These are phyloP conservation scores for Falco cherrug DNA, from an alignment of 2,797 vertebrate genomes.

Conservation along the genomic window DNA sequence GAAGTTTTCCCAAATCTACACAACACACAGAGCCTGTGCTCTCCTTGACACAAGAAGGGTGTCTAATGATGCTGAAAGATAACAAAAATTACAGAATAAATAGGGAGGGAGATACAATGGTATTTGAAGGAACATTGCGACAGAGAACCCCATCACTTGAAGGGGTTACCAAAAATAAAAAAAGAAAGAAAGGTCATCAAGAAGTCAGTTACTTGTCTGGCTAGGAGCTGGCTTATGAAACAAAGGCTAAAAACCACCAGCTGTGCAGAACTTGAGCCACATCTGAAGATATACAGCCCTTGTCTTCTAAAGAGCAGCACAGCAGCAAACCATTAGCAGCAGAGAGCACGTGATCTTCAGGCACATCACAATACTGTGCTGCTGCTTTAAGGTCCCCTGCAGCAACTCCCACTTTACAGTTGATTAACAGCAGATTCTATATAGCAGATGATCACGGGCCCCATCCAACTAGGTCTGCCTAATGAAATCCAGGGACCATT, in stretches of 20 bases:
- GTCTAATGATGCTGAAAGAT: not conserved
- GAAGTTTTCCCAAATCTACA: not conserved
- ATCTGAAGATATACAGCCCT: not conserved
- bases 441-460: not conserved
- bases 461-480: not conserved
- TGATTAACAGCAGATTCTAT: not conserved
- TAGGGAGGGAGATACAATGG: not conserved
- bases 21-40: not conserved
- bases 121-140: not conserved
- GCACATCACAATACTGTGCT: fast-evolving
- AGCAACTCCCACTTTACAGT: not conserved
- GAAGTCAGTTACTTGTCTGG: not conserved
- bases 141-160: not conserved
- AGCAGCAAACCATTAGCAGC: not conserved
- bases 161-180: not conserved
- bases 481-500: not conserved
- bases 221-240: not conserved
- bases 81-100: not conserved
- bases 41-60: not conserved
- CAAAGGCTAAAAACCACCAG: not conserved
- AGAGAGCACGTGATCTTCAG: fast-evolving
- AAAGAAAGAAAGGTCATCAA: not conserved
- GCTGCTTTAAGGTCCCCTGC: not conserved
- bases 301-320: not conserved
- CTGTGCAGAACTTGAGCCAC: not conserved